A percentile compares a stretch with the other conserved stretches of the same genome.
These are phyloP conservation scores for Prorops nasuta DNA, from an alignment of 1,140 invertebrate species.

Conservation along the genomic window DNA sequence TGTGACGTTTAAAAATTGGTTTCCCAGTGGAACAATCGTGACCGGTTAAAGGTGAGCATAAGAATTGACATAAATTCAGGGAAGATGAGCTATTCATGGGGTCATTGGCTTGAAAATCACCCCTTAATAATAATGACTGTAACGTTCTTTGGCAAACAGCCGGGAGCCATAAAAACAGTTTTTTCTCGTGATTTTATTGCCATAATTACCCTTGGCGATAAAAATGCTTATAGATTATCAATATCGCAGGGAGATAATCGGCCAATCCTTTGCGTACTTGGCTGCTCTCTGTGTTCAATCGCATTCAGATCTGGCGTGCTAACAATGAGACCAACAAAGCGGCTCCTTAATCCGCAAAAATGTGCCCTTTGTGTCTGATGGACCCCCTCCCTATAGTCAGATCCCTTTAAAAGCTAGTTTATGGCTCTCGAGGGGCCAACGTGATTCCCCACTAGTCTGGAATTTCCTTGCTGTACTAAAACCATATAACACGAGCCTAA, in stretches of 20 bases:
- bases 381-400: not conserved
- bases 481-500: too few relatives aligned
- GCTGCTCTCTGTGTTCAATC: not conserved
- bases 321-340: slow-evolving; percentile 24
- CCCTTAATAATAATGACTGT: too few relatives aligned
- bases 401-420: slow-evolving; percentile 39
- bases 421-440: slow-evolving; percentile 11
- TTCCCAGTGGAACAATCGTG: too few relatives aligned
- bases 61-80: too few relatives aligned
- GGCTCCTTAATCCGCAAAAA: slow-evolving; percentile 31
- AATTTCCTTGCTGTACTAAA: too few relatives aligned
- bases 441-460: not conserved
- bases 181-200: slow-evolving; percentile 5
- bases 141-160: too few relatives aligned
- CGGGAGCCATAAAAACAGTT: not conserved
- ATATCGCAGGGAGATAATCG: not conserved
- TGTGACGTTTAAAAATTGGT: too few relatives aligned
- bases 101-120: too few relatives aligned
- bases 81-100: too few relatives aligned
- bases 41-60: too few relatives aligned
- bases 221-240: slow-evolving; percentile 18
- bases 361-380: slow-evolving; percentile 15
- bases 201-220: slow-evolving; percentile 20
- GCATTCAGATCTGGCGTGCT: slow-evolving; percentile 18
- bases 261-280: not conserved